These are phyloP conservation scores for Zoanthus solanderi DNA, from an alignment of 92 coral and sea anemone species.

Conservation along the genomic window DNA sequence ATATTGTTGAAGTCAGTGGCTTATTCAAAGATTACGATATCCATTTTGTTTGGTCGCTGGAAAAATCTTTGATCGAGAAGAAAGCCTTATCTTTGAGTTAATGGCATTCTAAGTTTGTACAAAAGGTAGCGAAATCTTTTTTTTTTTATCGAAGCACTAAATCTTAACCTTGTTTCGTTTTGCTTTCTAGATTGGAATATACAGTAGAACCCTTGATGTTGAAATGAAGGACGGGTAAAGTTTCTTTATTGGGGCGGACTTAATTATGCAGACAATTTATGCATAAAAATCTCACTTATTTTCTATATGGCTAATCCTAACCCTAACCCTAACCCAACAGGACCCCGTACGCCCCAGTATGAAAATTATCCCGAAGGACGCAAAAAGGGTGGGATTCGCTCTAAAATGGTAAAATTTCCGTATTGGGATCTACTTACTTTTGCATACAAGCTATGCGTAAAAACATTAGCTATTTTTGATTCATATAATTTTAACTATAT, in stretches of 20 bases:
- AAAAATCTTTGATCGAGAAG: conserved; percentile 42
- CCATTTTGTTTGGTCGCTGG: conserved; percentile 46
- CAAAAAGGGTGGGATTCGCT: background rate
- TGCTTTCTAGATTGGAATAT: background rate
- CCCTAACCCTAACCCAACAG: too few relatives aligned
- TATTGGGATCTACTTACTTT: too few relatives aligned
- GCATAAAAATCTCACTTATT: too few relatives aligned
- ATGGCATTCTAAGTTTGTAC: conserved; percentile 51
- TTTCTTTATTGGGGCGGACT: too few relatives aligned
- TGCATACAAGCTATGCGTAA: too few relatives aligned
- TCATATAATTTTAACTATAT: too few relatives aligned
- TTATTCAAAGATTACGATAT: conserved; percentile 52
- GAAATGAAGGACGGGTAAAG: background rate
- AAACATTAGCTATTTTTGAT: too few relatives aligned
- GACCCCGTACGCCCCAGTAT: too few relatives aligned
- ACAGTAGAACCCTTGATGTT: conserved; percentile 10
- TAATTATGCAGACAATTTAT: too few relatives aligned
- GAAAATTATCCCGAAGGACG: background rate
- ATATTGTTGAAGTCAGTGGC: conserved; percentile 44
- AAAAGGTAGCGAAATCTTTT: conserved; percentile 35
- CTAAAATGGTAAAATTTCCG: background rate
- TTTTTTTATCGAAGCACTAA: background rate
- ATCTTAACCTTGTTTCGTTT: background rate
- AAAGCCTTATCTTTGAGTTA: conserved; percentile 41
- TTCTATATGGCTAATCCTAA: too few relatives aligned